Evolutionary conservation across 2,113 vertebrate species (phyloP).

Genomic region (Malurus alboscapulatus): DNA sequence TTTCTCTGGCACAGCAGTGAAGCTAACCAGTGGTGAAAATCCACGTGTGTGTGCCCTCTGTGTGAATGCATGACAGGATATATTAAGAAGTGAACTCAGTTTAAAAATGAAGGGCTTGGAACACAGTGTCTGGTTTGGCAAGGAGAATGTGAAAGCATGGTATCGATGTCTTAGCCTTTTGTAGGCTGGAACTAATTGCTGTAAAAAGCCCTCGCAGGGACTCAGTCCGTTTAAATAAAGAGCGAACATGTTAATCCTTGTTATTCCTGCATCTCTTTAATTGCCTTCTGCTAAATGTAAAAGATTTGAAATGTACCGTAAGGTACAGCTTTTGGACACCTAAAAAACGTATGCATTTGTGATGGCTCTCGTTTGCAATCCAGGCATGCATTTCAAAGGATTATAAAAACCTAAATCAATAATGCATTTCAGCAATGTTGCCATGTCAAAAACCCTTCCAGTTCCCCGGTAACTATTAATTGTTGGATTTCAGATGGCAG

Average conservation of each 20-base stretch:
- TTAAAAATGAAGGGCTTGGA: neutral
- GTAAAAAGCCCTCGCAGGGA: neutral
- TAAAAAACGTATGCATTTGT: neutral
- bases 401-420: neutral
- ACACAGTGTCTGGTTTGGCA: neutral
- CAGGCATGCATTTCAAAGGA: neutral
- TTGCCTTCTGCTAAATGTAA: neutral
- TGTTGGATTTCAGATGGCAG: neutral
- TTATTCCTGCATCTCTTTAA: neutral
- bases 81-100: neutral
- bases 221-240: neutral
- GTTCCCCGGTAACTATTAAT: neutral
- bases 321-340: neutral
- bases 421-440: neutral
- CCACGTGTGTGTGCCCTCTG: neutral
- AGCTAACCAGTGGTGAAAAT: slow-evolving; percentile 3
- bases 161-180: neutral
- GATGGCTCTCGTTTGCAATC: fast-evolving
- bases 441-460: neutral
- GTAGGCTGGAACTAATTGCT: neutral
- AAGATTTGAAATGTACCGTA: neutral
- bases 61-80: neutral
- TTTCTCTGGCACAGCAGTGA: slow-evolving; percentile 46
- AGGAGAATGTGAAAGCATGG: neutral
- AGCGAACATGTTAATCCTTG: neutral